phyloP scores from a whole-genome alignment of 2,113 vertebrate species.

The Paraplagusia blochii region DNA sequence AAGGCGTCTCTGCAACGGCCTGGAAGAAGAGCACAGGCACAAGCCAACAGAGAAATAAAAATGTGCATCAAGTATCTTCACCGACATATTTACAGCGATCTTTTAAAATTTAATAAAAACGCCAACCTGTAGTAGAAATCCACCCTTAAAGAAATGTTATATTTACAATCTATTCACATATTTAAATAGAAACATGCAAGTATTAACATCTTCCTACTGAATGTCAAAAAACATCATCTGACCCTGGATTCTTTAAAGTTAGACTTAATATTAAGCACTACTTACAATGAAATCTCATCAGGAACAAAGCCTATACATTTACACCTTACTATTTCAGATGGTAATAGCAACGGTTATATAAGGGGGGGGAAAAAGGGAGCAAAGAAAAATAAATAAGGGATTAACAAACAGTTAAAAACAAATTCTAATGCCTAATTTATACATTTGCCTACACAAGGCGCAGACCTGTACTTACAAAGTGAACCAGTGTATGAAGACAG shows the following conservation, averaged over 20 bases:
- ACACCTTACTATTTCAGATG: slow-evolving; percentile 59
- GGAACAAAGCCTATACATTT: slow-evolving; percentile 56
- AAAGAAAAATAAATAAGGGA: slow-evolving; percentile 69
- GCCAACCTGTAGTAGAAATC: slow-evolving; percentile 77
- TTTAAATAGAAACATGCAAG: slow-evolving; percentile 83
- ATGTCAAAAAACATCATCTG: slow-evolving; percentile 61
- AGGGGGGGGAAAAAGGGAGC: slow-evolving; percentile 48
- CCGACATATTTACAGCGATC: slow-evolving; percentile 78
- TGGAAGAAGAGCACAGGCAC: slow-evolving; percentile 40
- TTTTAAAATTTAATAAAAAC: slow-evolving; percentile 78
- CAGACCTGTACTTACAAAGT: slow-evolving; percentile 65
- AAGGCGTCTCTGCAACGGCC: slow-evolving; percentile 49
- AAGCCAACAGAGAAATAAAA: slow-evolving; percentile 37
- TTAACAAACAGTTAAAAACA: slow-evolving; percentile 63
- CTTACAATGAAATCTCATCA: slow-evolving; percentile 71
- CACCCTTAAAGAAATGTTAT: slow-evolving; percentile 77
- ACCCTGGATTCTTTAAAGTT: slow-evolving; percentile 76
- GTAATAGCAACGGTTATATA: slow-evolving; percentile 44
- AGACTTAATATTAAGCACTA: slow-evolving; percentile 71
- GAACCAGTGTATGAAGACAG: slow-evolving; percentile 77
- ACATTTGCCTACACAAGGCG: slow-evolving; percentile 55
- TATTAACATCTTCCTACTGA: slow-evolving; percentile 71
- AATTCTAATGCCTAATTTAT: slow-evolving; percentile 51
- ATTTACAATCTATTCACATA: slow-evolving; percentile 81
- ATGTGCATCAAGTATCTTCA: slow-evolving; percentile 77